Percentiles rank a stretch among this genome's conserved stretches.
Conservation (phyloP, 1,140 invertebrate genomes). For the Steinernema khuongi region DNA sequence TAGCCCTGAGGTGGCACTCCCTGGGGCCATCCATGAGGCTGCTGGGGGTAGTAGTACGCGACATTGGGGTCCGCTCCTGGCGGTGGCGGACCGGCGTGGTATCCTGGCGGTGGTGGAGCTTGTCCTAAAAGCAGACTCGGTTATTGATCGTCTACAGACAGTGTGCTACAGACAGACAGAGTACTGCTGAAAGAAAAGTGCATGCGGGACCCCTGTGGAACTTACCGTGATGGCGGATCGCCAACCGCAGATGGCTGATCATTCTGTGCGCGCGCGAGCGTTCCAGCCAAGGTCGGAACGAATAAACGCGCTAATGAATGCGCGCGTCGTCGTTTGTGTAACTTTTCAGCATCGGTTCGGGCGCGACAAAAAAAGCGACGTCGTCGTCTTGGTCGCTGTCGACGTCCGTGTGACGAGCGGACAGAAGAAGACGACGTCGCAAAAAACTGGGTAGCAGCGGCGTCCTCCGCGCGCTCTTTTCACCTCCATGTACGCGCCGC, state of each 20-base stretch:
- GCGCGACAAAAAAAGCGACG: neutral
- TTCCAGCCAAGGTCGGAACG: neutral
- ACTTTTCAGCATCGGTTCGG: neutral
- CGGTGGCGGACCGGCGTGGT: conserved; percentile 21
- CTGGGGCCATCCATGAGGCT: conserved; percentile 18
- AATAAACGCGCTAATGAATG: conserved; percentile 9
- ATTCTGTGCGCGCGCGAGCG: neutral
- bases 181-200: neutral
- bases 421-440: neutral
- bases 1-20: conserved; percentile 19
- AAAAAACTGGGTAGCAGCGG: too few species aligned
- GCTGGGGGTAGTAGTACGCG: conserved; percentile 33
- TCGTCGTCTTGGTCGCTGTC: neutral
- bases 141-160: neutral
- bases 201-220: neutral
- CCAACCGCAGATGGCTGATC: neutral
- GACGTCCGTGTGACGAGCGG: neutral
- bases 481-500: neutral
- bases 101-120: conserved; percentile 22
- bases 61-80: conserved; percentile 26
- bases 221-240: neutral
- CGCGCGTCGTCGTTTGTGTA: conserved; percentile 11
- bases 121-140: neutral
- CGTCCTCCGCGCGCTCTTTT: too few species aligned
- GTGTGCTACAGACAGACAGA: neutral